These are phyloP conservation scores for Artemia franciscana DNA, from an alignment of 1,140 invertebrate genomes.

Conservation along the genomic window DNA sequence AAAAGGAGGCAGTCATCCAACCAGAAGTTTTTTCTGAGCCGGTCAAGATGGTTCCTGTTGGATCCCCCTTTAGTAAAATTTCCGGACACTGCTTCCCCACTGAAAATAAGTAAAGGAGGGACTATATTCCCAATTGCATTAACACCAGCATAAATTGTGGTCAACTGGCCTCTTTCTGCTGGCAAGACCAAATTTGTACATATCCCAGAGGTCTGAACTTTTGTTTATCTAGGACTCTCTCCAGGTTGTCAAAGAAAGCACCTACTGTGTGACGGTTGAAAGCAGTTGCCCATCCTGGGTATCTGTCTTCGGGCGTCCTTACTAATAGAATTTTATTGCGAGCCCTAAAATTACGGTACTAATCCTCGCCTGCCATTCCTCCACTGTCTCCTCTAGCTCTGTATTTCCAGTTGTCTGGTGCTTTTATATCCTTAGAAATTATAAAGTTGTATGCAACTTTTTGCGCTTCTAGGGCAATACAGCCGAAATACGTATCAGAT, in stretches of 20 bases:
- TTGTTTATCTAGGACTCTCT: neutral
- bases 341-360: constrained; percentile 23
- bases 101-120: constrained; percentile 22
- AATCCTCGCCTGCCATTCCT: constrained; percentile 20
- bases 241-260: constrained; percentile 18
- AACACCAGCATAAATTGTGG: constrained; percentile 19
- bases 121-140: constrained; percentile 21
- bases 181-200: constrained; percentile 21
- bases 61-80: constrained; percentile 14
- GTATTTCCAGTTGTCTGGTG: constrained; percentile 17
- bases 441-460: constrained; percentile 20
- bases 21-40: constrained; percentile 17
- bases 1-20: constrained; percentile 18
- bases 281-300: constrained; percentile 21
- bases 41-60: constrained; percentile 15
- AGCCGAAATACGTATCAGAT: constrained; percentile 5
- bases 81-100: constrained; percentile 14
- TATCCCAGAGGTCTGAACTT: neutral
- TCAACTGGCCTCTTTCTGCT: constrained; percentile 20
- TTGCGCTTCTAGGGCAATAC: constrained; percentile 18
- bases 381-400: no score
- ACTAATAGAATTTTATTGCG: constrained; percentile 21
- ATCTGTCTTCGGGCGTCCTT: constrained; percentile 20
- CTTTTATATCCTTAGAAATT: constrained; percentile 15
- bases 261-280: constrained; percentile 25